These are phyloP conservation scores for Tokudaia tokunoshimensis DNA, from an alignment of 2,797 vertebrate genomes.

Conservation along the genomic window DNA sequence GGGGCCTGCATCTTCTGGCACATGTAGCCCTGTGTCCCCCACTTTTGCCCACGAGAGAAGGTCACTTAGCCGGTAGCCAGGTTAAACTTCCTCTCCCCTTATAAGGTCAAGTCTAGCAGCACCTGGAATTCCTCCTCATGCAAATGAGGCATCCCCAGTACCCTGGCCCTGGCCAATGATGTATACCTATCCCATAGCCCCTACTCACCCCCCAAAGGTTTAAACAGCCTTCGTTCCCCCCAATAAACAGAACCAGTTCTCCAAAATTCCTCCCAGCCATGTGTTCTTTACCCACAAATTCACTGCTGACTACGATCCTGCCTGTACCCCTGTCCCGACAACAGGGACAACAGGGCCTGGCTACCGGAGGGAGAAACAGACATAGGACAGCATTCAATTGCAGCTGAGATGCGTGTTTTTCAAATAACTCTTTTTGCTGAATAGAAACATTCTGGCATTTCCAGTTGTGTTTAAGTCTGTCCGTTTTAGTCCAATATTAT, in stretches of 20 bases:
- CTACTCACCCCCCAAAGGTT: neutral
- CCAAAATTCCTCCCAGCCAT: neutral
- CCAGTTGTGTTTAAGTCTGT: conserved; percentile 4
- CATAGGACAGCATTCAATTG: neutral
- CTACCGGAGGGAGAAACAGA: neutral
- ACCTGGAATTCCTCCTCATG: neutral
- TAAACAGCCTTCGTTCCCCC: neutral
- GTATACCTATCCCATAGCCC: neutral
- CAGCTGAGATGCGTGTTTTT: neutral
- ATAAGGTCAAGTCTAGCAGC: neutral
- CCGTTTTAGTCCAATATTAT: conserved; percentile 22
- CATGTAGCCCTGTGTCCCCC: neutral
- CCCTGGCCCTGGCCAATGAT: neutral
- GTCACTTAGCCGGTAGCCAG: neutral
- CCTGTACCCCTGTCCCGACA: neutral
- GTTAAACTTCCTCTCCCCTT: neutral
- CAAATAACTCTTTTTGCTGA: neutral
- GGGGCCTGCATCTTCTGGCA: neutral
- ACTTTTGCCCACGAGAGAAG: neutral
- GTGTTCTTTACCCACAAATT: neutral
- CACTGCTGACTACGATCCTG: neutral
- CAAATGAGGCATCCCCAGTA: neutral
- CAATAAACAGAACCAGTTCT: neutral
- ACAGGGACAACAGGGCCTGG: neutral
- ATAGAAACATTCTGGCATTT: neutral